A percentile compares a stretch with the other conserved stretches of the same genome.
Evolutionary conservation across 2,797 vertebrate species (phyloP).

Genomic region (Acrossocheilus wenchowensis): DNA sequence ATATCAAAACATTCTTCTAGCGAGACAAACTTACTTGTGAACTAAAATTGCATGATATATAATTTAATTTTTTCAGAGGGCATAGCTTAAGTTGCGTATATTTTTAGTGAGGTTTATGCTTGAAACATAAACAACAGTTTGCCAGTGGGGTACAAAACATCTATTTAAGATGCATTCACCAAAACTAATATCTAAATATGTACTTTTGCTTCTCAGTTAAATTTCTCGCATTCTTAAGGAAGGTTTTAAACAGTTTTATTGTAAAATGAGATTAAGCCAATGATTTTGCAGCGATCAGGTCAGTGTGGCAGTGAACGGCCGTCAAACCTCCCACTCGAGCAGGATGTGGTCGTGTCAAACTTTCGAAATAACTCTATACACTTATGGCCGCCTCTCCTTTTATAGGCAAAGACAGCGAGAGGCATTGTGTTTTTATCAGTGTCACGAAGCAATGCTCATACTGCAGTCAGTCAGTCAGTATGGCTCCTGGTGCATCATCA

Average conservation of each 20-base stretch:
- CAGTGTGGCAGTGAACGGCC: slow-evolving; percentile 1
- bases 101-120: not conserved
- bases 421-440: not conserved
- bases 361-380: slow-evolving; percentile 77
- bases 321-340: slow-evolving; percentile 61
- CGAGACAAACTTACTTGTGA: not conserved
- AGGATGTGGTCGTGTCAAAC: slow-evolving; percentile 77
- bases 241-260: not conserved
- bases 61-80: not conserved
- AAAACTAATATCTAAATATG: not conserved
- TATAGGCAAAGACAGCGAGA: slow-evolving; percentile 72
- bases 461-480: not conserved
- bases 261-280: not conserved
- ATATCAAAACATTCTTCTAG: not conserved
- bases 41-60: not conserved
- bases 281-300: not conserved
- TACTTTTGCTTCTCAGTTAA: not conserved
- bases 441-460: not conserved
- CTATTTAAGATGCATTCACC: not conserved
- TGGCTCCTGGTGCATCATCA: not conserved
- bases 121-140: not conserved
- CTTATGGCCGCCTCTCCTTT: slow-evolving; percentile 72
- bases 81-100: not conserved
- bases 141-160: not conserved
- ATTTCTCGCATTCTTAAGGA: not conserved